phyloP scores from a whole-genome alignment of 2,113 vertebrate species.

The Candoia aspera region DNA sequence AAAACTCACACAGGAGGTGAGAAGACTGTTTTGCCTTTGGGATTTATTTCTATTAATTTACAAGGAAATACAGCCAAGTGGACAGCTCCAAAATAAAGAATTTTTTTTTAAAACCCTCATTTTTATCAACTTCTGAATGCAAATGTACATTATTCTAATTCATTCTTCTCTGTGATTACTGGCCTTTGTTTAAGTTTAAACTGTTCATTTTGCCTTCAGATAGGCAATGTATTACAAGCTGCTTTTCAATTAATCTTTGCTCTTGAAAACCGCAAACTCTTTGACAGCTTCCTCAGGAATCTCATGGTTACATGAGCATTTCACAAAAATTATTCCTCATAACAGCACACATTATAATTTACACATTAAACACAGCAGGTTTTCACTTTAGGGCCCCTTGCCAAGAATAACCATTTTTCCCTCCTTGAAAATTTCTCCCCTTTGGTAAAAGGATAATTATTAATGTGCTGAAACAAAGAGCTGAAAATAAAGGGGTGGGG shows the following conservation, averaged over 20 bases:
- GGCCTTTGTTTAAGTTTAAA: conserved; percentile 56
- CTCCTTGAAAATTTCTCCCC: conserved; percentile 59
- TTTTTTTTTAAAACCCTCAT: conserved; percentile 32
- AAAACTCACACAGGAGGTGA: conserved; percentile 40
- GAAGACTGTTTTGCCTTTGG: conserved; percentile 68
- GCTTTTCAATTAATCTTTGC: conserved; percentile 60
- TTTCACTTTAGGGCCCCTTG: conserved; percentile 70
- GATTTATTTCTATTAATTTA: conserved; percentile 66
- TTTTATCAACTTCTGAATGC: conserved; percentile 42
- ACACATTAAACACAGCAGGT: conserved; percentile 68
- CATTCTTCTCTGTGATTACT: conserved; percentile 60
- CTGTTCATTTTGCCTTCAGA: conserved; percentile 64
- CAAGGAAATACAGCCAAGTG: conserved; percentile 68
- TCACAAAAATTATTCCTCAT: conserved; percentile 64
- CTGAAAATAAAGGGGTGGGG: conserved; percentile 43
- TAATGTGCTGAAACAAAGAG: conserved; percentile 69
- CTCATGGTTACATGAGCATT: conserved; percentile 59
- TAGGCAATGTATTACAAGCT: conserved; percentile 56
- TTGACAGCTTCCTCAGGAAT: conserved; percentile 67
- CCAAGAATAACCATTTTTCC: conserved; percentile 68
- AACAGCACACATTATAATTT: conserved; percentile 72
- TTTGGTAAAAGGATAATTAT: conserved; percentile 68
- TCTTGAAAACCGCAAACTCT: conserved; percentile 59
- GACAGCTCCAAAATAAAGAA: conserved; percentile 59
- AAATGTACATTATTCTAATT: conserved; percentile 61